phyloP scores from a whole-genome alignment of 1,140 invertebrate species.

The Cheumatopsyche charites region DNA sequence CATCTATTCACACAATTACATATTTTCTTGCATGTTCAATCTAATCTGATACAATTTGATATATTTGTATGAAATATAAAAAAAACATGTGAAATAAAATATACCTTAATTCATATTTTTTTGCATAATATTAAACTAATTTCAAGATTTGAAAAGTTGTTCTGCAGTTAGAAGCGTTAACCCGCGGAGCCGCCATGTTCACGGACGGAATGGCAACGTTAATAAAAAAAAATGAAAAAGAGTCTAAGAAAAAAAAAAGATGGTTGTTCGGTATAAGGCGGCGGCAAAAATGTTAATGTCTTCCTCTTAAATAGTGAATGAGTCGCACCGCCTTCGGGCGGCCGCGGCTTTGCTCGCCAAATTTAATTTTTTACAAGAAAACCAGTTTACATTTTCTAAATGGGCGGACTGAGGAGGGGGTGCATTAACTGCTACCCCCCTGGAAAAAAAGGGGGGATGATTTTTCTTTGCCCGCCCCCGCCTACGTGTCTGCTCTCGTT shows the following conservation, averaged over 20 bases:
- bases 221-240: conserved; percentile 12
- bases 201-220: conserved; percentile 25
- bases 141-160: no score
- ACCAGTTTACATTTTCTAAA: conserved; percentile 45
- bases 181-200: not conserved
- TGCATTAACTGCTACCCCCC: not conserved
- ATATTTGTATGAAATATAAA: no score
- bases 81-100: no score
- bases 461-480: conserved; percentile 36
- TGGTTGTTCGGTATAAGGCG: conserved; percentile 24
- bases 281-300: conserved; percentile 40
- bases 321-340: conserved; percentile 41
- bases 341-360: conserved; percentile 41
- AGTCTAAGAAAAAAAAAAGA: conserved; percentile 36
- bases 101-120: no score
- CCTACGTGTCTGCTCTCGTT: not conserved
- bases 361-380: conserved; percentile 48
- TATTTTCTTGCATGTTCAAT: no score
- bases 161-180: no score
- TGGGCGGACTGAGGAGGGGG: conserved; percentile 28
- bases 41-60: no score
- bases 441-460: conserved; percentile 9
- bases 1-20: no score
- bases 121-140: no score
- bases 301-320: conserved; percentile 47